Percentiles rank a stretch among this genome's conserved stretches.
phyloP scores from a whole-genome alignment of 2,113 vertebrate genomes.

The Ardeotis arabs region DNA sequence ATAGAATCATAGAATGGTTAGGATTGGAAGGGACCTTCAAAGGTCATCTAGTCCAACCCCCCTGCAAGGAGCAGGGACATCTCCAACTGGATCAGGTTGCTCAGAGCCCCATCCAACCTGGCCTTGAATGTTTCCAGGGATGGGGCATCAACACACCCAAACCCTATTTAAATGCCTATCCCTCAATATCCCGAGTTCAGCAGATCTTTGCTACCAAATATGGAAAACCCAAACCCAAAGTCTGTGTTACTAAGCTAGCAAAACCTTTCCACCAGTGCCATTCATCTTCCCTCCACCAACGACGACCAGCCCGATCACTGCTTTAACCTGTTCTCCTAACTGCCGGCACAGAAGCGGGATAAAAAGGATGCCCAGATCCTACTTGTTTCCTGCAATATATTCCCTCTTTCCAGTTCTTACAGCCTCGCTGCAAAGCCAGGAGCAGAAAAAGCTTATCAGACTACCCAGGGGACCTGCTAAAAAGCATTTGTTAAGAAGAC shows the following conservation, averaged over 20 bases:
- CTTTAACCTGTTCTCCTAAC: neutral
- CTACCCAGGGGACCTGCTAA: neutral
- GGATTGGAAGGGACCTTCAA: too few relatives aligned
- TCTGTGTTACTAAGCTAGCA: neutral
- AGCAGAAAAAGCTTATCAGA: neutral
- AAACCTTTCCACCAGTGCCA: neutral
- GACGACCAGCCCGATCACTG: neutral
- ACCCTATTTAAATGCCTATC: neutral
- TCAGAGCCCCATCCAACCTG: too few relatives aligned
- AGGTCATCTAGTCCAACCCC: too few relatives aligned
- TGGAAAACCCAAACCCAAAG: neutral
- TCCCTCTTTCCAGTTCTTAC: neutral
- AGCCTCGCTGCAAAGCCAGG: neutral
- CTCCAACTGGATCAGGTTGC: too few relatives aligned
- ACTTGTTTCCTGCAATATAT: neutral
- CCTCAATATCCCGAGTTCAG: neutral
- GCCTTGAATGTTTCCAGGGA: too few relatives aligned
- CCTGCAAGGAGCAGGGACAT: too few relatives aligned
- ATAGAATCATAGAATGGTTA: too few relatives aligned
- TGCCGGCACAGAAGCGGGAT: neutral
- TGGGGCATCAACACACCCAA: neutral
- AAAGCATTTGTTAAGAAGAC: neutral
- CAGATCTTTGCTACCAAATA: neutral
- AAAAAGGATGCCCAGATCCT: neutral
- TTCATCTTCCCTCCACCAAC: neutral